Base-by-base conservation (phyloP, 1,140 invertebrate species). In the Trichonephila clavata region DNA sequence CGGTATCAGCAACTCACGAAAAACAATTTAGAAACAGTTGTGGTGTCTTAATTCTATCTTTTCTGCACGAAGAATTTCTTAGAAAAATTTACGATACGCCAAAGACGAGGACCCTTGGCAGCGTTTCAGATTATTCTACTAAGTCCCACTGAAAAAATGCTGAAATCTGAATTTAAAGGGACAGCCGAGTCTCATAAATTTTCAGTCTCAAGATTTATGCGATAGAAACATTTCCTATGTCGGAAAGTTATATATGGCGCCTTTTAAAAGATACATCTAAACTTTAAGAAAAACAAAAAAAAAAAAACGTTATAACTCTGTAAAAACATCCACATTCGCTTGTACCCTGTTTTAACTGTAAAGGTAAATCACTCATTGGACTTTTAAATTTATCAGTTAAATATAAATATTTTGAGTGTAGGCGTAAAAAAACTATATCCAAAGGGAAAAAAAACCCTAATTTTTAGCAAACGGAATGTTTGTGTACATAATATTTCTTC, bases 101-200 rank as follows among this genome's bases (percentile, higher is more conserved):
- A 27, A 77, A 77, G 16, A 77, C 71, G 32, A 32, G 32, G 32
- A 27, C 27, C 27, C 16, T 77, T 77, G 71, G 71, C 71, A 77
- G 39, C 27, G 7, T 32, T 77, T 77, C 71, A 77, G 27, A 32
- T 20, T 32, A 77, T 77, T 77, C 71, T 39, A 77, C 71, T 13
- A 16, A 27, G 71, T 77, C 71, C 16, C 13, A 32, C 27, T 39
- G 32, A 77, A 77, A 77, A 77, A 77, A 77, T 20, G 24, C 71
- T 77, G 27, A 77, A 77, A 77, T 77, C 71, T 77, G 71, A 77
- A 77, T 39, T 77, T 77, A 77, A 77, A 77, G 27, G 71, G 71
- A 77, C 71, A 77, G 71, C 32, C 71, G 27, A 32, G 27, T 18
- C 71, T 77, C 71, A 39, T 77, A 77, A 77, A 16, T 77, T 77